These are phyloP conservation scores for Falco naumanni DNA, from an alignment of 2,797 vertebrate genomes.

Conservation along the genomic window DNA sequence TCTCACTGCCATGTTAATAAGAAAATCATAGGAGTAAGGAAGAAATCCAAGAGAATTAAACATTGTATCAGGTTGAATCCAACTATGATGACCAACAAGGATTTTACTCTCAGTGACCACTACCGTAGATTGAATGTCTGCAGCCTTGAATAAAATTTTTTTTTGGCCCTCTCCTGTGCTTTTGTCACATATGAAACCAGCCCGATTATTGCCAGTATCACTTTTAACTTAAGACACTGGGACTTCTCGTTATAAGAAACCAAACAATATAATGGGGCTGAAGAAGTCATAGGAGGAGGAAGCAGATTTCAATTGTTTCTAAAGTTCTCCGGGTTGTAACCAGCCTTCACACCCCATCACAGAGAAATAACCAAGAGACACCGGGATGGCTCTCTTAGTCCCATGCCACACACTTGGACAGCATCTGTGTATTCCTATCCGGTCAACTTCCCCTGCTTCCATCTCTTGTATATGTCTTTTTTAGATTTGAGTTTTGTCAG, in stretches of 20 bases:
- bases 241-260: background rate
- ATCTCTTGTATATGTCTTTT: background rate
- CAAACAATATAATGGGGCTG: rapidly evolving
- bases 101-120: background rate
- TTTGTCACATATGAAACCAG: background rate
- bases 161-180: background rate
- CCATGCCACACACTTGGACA: rapidly evolving
- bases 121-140: background rate
- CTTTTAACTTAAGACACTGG: background rate
- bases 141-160: background rate
- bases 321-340: background rate
- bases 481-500: background rate
- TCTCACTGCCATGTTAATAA: background rate
- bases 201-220: rapidly evolving
- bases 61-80: background rate
- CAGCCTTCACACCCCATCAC: background rate
- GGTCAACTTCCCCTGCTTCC: background rate
- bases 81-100: background rate
- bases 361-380: background rate
- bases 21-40: background rate
- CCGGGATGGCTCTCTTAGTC: background rate
- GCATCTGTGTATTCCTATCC: background rate
- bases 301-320: background rate
- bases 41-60: background rate
- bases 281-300: background rate